These are phyloP conservation scores for Cephus spinipes DNA, from an alignment of 2,888 invertebrate species.

Conservation along the genomic window DNA sequence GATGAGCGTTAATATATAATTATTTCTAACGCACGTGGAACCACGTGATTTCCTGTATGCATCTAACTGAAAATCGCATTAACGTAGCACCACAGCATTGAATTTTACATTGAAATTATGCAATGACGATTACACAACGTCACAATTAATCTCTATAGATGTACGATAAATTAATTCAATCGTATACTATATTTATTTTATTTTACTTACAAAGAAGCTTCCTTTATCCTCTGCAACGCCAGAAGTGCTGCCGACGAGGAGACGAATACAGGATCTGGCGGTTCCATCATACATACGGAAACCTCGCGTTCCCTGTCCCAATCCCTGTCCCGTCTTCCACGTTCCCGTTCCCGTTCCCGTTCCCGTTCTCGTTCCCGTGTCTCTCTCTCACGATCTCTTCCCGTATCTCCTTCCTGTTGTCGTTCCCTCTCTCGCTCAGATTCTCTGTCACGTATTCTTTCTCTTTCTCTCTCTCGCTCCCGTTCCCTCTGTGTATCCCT, in stretches of 20 bases:
- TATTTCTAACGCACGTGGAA: constrained; percentile 23
- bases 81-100: not conserved
- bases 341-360: constrained; percentile 28
- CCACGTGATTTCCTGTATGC: not conserved
- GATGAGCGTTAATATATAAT: constrained; percentile 20
- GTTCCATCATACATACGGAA: constrained; percentile 62
- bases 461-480: constrained; percentile 42
- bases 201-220: constrained; percentile 69
- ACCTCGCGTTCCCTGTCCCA: constrained; percentile 51
- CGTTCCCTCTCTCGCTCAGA: constrained; percentile 39
- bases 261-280: constrained; percentile 61
- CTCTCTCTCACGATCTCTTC: constrained; percentile 27
- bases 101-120: not conserved
- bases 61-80: not conserved
- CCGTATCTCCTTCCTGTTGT: constrained; percentile 32
- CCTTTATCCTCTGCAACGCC: constrained; percentile 70
- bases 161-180: not conserved
- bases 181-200: not conserved
- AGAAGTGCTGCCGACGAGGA: constrained; percentile 68
- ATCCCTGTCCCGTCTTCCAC: constrained; percentile 46
- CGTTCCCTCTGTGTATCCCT: constrained; percentile 38
- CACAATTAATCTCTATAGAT: not conserved
- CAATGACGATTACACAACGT: not conserved
- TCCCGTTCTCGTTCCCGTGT: constrained; percentile 14
- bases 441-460: constrained; percentile 46